phyloP scores from a whole-genome alignment of 1,140 invertebrate species.

The Monomorium pharaonis region DNA sequence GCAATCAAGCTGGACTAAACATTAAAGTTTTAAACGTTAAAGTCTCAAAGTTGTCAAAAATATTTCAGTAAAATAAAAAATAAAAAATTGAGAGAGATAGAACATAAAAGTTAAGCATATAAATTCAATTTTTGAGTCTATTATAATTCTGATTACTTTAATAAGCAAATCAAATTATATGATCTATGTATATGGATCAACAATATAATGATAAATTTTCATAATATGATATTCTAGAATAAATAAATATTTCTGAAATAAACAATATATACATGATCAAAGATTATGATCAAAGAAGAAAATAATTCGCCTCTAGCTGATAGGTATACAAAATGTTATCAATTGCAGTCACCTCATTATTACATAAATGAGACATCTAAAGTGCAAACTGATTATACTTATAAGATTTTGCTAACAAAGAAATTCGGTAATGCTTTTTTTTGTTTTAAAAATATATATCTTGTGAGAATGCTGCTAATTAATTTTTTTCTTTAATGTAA shows the following conservation, averaged over 20 bases:
- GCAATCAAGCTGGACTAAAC: conserved; percentile 14
- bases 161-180: not conserved
- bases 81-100: not conserved
- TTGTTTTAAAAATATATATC: conserved; percentile 35
- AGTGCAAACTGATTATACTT: not conserved
- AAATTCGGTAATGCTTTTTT: conserved; percentile 38
- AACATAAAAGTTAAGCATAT: not conserved
- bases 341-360: not conserved
- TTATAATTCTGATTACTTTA: not conserved
- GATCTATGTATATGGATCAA: not conserved
- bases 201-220: not conserved
- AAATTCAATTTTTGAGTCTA: not conserved
- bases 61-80: not conserved
- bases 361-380: conserved; percentile 1
- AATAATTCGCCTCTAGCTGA: not conserved
- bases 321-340: not conserved
- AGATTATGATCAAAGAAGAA: not conserved
- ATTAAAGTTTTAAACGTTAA: conserved; percentile 2
- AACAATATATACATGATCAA: not conserved
- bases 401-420: not conserved
- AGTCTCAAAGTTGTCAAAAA: not conserved
- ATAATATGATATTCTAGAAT: not conserved
- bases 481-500: not conserved
- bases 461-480: conserved; percentile 31
- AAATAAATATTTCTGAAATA: not conserved